These are phyloP conservation scores for Saxicola maurus DNA, from an alignment of 2,797 vertebrate species.

Conservation along the genomic window DNA sequence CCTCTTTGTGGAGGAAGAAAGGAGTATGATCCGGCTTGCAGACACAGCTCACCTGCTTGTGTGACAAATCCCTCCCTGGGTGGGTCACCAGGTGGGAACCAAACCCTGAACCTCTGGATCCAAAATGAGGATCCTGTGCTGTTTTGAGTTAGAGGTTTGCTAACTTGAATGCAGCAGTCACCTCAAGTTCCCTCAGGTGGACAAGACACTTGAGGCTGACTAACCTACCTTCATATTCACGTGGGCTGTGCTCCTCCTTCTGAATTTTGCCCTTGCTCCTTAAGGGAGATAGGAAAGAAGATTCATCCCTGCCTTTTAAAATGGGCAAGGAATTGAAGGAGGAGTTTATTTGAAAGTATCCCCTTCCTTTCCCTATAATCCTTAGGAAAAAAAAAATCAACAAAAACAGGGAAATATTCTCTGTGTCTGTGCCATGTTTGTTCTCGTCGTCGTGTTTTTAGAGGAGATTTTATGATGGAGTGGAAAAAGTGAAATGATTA, in stretches of 20 bases:
- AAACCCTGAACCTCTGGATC: slow-evolving; percentile 43
- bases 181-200: slow-evolving; percentile 7
- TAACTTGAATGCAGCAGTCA: slow-evolving; percentile 2
- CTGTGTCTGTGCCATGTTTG: slow-evolving; percentile 77
- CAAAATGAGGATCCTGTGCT: neutral
- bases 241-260: neutral
- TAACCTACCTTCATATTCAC: slow-evolving; percentile 21
- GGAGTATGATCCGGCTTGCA: slow-evolving; percentile 27
- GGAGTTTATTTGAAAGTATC: slow-evolving; percentile 57
- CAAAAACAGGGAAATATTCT: slow-evolving; percentile 68
- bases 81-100: slow-evolving; percentile 29
- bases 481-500: slow-evolving; percentile 75
- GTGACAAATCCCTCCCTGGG: slow-evolving; percentile 14
- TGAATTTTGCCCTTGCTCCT: neutral
- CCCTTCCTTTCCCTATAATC: slow-evolving; percentile 23
- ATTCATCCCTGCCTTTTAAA: neutral
- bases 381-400: neutral
- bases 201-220: slow-evolving; percentile 25
- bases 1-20: slow-evolving; percentile 21
- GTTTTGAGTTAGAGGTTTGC: neutral
- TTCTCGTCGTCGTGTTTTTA: slow-evolving; percentile 76
- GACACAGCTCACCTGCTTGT: slow-evolving; percentile 29
- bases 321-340: neutral
- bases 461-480: slow-evolving; percentile 80
- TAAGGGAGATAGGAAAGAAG: neutral